Conservation (phyloP, 37 sponge, comb jelly and placozoan species). For the Chondrosia reniformis region DNA sequence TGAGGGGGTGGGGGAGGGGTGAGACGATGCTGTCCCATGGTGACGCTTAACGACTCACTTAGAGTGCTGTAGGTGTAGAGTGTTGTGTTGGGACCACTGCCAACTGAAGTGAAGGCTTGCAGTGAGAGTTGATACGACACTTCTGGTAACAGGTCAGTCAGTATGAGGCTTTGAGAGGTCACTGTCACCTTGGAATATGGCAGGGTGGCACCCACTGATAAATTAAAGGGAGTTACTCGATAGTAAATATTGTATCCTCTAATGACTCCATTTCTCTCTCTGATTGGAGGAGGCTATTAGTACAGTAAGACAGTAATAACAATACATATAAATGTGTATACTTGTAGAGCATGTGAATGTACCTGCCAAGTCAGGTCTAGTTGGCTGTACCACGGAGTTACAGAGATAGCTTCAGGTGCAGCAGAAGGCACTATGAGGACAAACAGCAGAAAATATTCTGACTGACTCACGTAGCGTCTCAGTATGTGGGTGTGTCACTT, state of each 20-base stretch:
- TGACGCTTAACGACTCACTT: not conserved
- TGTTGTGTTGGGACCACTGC: conserved; percentile 44
- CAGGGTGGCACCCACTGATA: not conserved
- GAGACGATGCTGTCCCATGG: too few relatives aligned
- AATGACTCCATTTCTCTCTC: conserved; percentile 52
- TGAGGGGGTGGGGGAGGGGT: too few relatives aligned
- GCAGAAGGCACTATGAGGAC: conserved; percentile 41
- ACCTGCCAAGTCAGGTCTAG: conserved; percentile 40
- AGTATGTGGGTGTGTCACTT: too few relatives aligned
- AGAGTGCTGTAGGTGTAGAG: not conserved
- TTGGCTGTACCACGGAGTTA: not conserved
- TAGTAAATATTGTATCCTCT: conserved; percentile 40
- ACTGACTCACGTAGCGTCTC: too few relatives aligned
- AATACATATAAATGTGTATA: not conserved
- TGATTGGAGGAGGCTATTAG: conserved; percentile 8
- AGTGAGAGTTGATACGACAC: conserved; percentile 36
- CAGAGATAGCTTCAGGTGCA: conserved; percentile 31
- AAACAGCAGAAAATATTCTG: too few relatives aligned
- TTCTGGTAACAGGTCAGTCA: conserved; percentile 23
- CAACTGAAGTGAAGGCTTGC: conserved; percentile 38
- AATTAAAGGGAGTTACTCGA: not conserved
- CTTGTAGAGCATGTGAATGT: not conserved
- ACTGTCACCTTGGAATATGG: not conserved
- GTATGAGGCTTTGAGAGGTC: not conserved
- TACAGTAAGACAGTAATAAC: not conserved